These are phyloP conservation scores for Ypsolopha sequella DNA, from an alignment of 2,888 invertebrate species.

Conservation along the genomic window DNA sequence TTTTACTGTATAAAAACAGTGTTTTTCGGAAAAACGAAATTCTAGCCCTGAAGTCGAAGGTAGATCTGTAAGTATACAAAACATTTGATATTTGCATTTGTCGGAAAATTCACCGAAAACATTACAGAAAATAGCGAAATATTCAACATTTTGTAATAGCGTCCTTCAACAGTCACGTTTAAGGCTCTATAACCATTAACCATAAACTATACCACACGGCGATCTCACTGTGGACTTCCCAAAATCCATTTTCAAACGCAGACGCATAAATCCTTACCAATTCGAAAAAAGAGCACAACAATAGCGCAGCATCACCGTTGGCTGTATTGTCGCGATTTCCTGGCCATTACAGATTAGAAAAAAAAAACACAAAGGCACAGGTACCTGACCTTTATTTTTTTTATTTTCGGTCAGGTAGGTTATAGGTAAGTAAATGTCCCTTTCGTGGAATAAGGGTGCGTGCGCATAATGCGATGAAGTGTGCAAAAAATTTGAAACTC, in stretches of 20 bases:
- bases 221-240: background rate
- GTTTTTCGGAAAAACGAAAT: no score
- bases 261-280: slow-evolving; percentile 1
- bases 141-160: no score
- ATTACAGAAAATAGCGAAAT: no score
- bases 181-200: no score
- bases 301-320: slow-evolving; percentile 20
- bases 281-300: background rate
- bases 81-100: no score
- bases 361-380: slow-evolving; percentile 37
- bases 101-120: no score
- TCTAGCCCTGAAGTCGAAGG: no score
- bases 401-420: slow-evolving; percentile 36
- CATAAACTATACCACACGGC: slow-evolving; percentile 8
- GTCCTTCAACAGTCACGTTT: no score
- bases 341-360: slow-evolving; percentile 26
- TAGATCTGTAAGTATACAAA: no score
- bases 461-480: slow-evolving; percentile 13
- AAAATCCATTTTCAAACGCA: background rate
- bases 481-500: slow-evolving; percentile 15
- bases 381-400: slow-evolving; percentile 27
- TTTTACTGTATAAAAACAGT: no score
- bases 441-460: slow-evolving; percentile 29
- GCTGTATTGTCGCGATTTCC: slow-evolving; percentile 52
- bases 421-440: slow-evolving; percentile 22